These are phyloP conservation scores for Sclerodermus sp. DNA, from an alignment of 2,888 invertebrate genomes.

Conservation along the genomic window DNA sequence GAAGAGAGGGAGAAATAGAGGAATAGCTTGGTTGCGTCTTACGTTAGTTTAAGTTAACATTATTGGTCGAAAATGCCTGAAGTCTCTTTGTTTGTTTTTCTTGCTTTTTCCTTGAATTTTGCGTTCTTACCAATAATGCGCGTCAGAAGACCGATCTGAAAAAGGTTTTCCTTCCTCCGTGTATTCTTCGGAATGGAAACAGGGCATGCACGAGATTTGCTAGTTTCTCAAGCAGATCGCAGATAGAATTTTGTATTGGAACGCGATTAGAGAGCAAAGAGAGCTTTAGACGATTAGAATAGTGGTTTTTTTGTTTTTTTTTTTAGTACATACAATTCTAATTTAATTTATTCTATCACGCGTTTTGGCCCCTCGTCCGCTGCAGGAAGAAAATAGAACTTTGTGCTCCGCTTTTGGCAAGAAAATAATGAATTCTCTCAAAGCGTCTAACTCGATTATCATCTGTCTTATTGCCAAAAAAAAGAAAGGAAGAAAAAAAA, in stretches of 20 bases:
- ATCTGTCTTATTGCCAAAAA: constrained; percentile 1
- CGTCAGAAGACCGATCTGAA: no score
- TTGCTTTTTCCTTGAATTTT: background rate
- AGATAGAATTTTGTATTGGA: background rate
- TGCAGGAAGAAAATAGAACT: constrained; percentile 33
- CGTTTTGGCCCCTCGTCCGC: constrained; percentile 48
- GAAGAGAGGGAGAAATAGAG: no score
- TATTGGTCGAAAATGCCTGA: constrained; percentile 34
- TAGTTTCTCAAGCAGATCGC: background rate
- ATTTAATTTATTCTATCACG: constrained; percentile 36
- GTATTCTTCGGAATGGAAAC: no score
- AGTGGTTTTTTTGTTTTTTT: constrained; percentile 16
- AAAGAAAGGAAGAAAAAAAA: no score
- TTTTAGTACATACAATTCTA: constrained; percentile 17
- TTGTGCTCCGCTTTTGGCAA: background rate
- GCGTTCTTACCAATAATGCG: no score
- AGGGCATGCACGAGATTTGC: no score
- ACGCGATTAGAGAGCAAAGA: constrained; percentile 8
- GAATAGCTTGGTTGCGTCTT: background rate
- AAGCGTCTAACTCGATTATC: background rate
- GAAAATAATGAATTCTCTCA: constrained; percentile 8
- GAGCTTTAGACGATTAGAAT: constrained; percentile 16
- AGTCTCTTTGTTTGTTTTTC: constrained; percentile 13
- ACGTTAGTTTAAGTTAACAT: constrained; percentile 25
- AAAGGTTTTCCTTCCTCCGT: no score